Evolutionary conservation across 2,888 invertebrate genomes (phyloP), one percentile per base, ranked within the genome.

Genomic region (Thymelicus acteon): DNA sequence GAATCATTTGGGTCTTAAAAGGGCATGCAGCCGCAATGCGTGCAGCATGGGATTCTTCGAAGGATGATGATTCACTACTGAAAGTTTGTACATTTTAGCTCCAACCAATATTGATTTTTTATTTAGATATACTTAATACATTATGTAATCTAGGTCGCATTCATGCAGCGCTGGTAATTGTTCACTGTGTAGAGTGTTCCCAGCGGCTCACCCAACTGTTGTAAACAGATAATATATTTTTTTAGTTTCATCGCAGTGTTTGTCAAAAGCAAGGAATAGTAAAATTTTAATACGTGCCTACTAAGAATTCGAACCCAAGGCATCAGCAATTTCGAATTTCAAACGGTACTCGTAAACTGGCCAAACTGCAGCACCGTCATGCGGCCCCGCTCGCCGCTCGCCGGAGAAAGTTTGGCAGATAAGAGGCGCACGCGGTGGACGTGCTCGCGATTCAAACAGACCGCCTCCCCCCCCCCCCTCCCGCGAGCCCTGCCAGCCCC

Each of bases 391-490:
- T 19, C 19, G 19, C 1, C 19, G 19, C 19, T 57, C 58, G 49
- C 13, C 7, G 47, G 66, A 58, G 58, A 66, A 57, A 66, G 66
- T 58, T 66, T 40, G 15, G n/a, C 31, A 65, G 57, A 66, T 65
- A 63, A 47, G 24, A 47, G 19, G 61, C 44, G 61, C 61, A 61
- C 61, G 61, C 61, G 49, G 61, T 60, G 24, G 52, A 67, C 60
- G 60, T 67, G 67, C 67, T 52, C 52, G 52, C 67, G 52, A 49
- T 60, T 8, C 60, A 49, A 61, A 67, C 67, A 47, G 19, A 60
- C 40, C 40, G 60, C 49, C 15, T 40, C 67, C 19, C 15, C 44
- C 54, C 37, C 12, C 31, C 54, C 54, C 31, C 31, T 12, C 54
- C 68, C 54, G 61, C 68, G 68, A 62, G 47, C 61, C 61, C 68